A percentile compares a stretch with the other conserved stretches of the same genome.
These are phyloP conservation scores for Melipona bicolor DNA, from an alignment of 2,888 invertebrate species.

Conservation along the genomic window DNA sequence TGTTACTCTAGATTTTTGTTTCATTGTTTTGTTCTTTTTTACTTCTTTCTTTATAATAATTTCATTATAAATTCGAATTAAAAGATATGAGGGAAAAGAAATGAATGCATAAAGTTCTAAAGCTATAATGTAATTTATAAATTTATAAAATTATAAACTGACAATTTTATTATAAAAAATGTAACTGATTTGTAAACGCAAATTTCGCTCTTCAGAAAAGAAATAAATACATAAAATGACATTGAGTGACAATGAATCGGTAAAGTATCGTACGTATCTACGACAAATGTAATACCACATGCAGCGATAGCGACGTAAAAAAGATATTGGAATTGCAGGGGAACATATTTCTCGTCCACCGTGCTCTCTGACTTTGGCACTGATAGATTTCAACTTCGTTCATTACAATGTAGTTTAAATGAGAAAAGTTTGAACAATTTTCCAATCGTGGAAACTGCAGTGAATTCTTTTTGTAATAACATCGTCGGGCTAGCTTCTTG, in stretches of 20 bases:
- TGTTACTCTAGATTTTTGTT: no score
- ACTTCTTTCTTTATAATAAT: no score
- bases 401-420: background rate
- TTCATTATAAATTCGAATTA: no score
- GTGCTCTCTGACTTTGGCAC: background rate
- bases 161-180: no score
- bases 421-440: conserved; percentile 2
- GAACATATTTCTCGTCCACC: background rate
- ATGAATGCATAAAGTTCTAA: no score
- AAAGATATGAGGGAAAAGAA: no score
- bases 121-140: no score
- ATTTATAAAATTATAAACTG: no score
- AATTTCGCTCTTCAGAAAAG: background rate
- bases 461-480: background rate
- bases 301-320: background rate
- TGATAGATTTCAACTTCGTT: background rate
- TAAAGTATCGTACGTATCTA: background rate
- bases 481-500: background rate
- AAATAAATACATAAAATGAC: background rate
- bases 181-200: background rate
- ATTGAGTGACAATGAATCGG: background rate
- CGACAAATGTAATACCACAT: background rate
- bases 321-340: background rate
- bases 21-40: no score
- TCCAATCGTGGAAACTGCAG: background rate